phyloP scores from a whole-genome alignment of 2,888 invertebrate species.

The Rhingia campestris region DNA sequence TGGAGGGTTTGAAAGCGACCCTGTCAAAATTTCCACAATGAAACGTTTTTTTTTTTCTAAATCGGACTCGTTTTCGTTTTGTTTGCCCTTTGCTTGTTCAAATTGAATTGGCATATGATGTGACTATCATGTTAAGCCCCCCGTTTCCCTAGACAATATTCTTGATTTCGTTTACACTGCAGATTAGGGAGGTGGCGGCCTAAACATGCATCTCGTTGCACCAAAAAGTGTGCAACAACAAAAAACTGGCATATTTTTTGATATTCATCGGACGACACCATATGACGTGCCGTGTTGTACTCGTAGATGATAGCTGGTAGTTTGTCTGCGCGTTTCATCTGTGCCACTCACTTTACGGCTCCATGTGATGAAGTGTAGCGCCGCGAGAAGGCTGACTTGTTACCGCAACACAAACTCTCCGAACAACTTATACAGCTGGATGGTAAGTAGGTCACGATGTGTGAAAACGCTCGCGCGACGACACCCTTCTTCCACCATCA shows the following conservation, averaged over 20 bases:
- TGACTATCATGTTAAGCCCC: conserved; percentile 33
- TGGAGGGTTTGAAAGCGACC: too few relatives aligned
- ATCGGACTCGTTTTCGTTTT: too few relatives aligned
- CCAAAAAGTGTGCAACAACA: conserved; percentile 14
- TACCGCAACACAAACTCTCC: conserved; percentile 57
- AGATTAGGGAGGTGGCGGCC: conserved; percentile 35
- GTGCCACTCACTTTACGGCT: conserved; percentile 54
- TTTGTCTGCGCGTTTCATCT: conserved; percentile 51
- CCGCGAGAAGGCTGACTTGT: conserved; percentile 43
- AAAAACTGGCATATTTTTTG: conserved; percentile 46
- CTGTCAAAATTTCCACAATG: too few relatives aligned
- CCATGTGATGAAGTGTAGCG: conserved; percentile 58
- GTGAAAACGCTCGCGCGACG: conserved; percentile 18
- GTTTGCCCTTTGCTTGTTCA: too few relatives aligned
- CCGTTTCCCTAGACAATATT: conserved; percentile 36
- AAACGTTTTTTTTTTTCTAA: too few relatives aligned
- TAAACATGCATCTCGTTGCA: conserved; percentile 17
- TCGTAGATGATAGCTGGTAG: conserved; percentile 23
- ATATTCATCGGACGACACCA: conserved; percentile 52
- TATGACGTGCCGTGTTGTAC: conserved; percentile 22
- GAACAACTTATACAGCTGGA: conserved; percentile 20
- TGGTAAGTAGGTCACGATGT: conserved; percentile 66
- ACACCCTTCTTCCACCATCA: conserved; percentile 19
- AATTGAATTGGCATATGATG: background rate
- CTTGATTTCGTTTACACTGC: conserved; percentile 64